These are phyloP conservation scores for Apodemia duryi DNA, from an alignment of 2,888 invertebrate genomes.

Conservation along the genomic window DNA sequence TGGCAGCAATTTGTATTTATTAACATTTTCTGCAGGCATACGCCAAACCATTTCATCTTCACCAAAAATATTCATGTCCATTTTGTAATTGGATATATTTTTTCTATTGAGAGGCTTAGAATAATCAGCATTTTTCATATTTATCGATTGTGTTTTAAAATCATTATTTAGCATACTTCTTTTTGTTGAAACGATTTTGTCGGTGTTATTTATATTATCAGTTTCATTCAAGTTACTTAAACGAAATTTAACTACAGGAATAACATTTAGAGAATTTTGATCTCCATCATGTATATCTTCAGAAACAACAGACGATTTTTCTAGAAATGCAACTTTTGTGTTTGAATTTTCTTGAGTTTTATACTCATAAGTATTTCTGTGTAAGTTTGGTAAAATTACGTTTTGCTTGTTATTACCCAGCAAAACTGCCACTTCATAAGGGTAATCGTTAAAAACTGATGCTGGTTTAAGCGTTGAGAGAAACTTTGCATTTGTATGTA, in stretches of 20 bases:
- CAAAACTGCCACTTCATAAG: slow-evolving; percentile 52
- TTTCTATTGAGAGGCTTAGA: slow-evolving; percentile 42
- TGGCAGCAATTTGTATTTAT: slow-evolving; percentile 47
- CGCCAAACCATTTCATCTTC: slow-evolving; percentile 49
- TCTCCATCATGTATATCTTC: no score
- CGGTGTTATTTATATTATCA: not conserved
- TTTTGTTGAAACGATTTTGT: slow-evolving; percentile 34
- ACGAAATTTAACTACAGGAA: no score
- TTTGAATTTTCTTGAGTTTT: slow-evolving; percentile 23
- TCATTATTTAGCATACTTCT: slow-evolving; percentile 46
- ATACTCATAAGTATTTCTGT: slow-evolving; percentile 20
- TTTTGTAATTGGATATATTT: slow-evolving; percentile 34
- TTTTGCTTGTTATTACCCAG: slow-evolving; percentile 36
- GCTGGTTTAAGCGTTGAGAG: slow-evolving; percentile 41
- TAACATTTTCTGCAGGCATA: slow-evolving; percentile 38
- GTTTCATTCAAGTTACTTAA: not conserved
- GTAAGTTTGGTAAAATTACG: slow-evolving; percentile 20
- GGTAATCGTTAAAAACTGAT: slow-evolving; percentile 52
- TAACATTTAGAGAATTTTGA: no score
- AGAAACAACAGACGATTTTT: no score
- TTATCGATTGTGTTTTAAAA: slow-evolving; percentile 41
- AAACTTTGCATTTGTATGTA: slow-evolving; percentile 37
- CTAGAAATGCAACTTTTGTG: not conserved
- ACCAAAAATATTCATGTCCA: slow-evolving; percentile 44
- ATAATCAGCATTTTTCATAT: slow-evolving; percentile 38